Base-by-base conservation (phyloP, 2,888 invertebrate species). In the Drosophila glabriapex region DNA sequence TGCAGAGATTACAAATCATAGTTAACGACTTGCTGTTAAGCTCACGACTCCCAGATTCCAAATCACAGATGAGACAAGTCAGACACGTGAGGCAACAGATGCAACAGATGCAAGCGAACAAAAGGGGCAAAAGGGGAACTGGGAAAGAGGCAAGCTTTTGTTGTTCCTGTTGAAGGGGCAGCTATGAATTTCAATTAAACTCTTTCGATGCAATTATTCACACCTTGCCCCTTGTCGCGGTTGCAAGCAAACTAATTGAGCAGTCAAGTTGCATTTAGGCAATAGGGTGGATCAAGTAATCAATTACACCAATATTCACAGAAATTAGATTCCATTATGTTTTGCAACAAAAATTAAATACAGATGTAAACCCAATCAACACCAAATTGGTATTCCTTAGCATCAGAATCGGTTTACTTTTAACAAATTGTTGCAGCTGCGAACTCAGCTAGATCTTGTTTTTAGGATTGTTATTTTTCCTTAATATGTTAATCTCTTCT, bases 1-100 rank as follows among this genome's bases (percentile, higher is more conserved):
- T 78, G 69, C 73, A 67, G 68, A 74, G 87, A 80, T 78, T 70
- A 82, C 80, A 85, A 85, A 84, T 86, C 84, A 86, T 82, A 70
- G 80, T 82, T 85, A 85, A 84, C 87, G 78, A 84, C 76, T 67
- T 54, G 29, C 29, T 50, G 66, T 70, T 43, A 49, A 53, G 62
- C 67, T 49, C 78, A 78, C 78, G 79, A 78, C 66, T 66, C 68
- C n/a, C 33, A 64, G 64, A 68, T 73, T 49, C 58, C 75, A 68
- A 75, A 65, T 75, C 65, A 61, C 60, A 65, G 73, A 68, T 65
- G 64, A 28, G 61, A 54, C 60, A 68, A 68, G 58, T 65, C 61
- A 31, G 61, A 58, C 64, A 75, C 68, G 67, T 66, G 50, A 50
- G 59, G n/a, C 35, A 29, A 43, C 12, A 9, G 39, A 19, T 39